These are phyloP conservation scores for Odocoileus virginianus DNA, from an alignment of 2,113 vertebrate genomes.

Conservation along the genomic window DNA sequence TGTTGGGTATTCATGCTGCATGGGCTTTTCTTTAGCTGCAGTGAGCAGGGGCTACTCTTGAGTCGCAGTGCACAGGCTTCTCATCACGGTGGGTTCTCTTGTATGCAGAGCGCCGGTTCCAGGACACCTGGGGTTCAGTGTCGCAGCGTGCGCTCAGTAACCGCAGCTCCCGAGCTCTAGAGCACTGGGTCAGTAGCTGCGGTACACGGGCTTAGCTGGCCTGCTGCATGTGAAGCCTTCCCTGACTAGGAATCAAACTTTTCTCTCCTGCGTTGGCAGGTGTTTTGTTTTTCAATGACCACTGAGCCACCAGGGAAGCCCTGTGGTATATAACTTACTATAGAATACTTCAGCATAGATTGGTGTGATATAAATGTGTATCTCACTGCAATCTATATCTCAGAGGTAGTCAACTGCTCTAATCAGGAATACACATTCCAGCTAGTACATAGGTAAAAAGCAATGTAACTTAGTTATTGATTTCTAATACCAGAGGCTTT, in stretches of 20 bases:
- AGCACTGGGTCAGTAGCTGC: background rate
- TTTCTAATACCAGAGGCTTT: background rate
- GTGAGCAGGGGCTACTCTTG: background rate
- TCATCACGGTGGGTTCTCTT: fast-evolving
- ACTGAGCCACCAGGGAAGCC: background rate
- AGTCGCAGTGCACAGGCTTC: background rate
- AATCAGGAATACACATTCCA: background rate
- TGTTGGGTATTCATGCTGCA: background rate
- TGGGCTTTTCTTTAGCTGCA: background rate
- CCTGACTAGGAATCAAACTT: background rate
- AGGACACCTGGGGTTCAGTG: background rate
- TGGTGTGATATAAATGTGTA: background rate
- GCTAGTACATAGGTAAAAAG: background rate
- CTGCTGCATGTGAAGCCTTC: background rate
- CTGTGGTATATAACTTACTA: background rate
- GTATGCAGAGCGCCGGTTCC: background rate
- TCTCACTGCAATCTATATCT: background rate
- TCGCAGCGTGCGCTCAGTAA: fast-evolving
- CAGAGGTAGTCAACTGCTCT: background rate
- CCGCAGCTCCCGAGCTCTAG: background rate
- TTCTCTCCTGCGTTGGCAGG: background rate
- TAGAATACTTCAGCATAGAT: background rate
- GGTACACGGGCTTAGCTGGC: background rate
- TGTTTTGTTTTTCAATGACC: background rate
- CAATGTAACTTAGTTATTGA: background rate